Evolutionary conservation across 92 coral and sea anemone genomes (phyloP), one percentile per base, ranked within the genome.

Genomic region (Heliopora coerulea): DNA sequence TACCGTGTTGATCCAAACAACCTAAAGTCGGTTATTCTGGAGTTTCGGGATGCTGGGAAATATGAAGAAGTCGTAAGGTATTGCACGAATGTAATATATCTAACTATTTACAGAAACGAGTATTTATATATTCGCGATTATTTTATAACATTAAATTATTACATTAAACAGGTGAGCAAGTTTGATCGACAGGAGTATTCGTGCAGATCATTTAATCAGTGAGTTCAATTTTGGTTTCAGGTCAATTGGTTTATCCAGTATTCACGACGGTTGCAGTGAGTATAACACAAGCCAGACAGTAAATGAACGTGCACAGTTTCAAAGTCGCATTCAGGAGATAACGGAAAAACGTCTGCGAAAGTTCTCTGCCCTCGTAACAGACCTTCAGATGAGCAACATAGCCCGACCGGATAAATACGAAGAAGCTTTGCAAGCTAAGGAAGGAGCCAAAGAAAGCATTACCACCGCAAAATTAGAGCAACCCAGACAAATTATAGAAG

Each of bases 281-380:
- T 91, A 85, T 75, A 91, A 91, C 84, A 91, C 97, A 14, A 91
- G 89, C 56, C 89, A 88, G 66, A 78, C 89, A 81, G 91, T 88
- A 62, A 79, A 91, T 1, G 85, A 84, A 60, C 86, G 95, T 20
- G 85, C 87, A 11, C 57, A 62, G 15, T 89, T 89, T 66, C 96
- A 89, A 61, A 86, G 82, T 52, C 75, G 80, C 28, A 81, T 89
- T 24, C 81, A 77, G 34, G 79, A 83, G 10, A 86, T 82, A 10
- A 84, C 86, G 89, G 83, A 46, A 27, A 13, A 46, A 5, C 81
- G 96, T 9, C 83, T 89, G 58, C 44, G 65, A 27, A 78, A 68
- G 2, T 83, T 89, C 29, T 67, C 77, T 49, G 96, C 89, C 1
- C 91, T 86, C 32, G 67, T 89, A 19, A 89, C 96, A 0, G 96